Conservation (phyloP, 2,888 invertebrate genomes). For the Pammene aurita region DNA sequence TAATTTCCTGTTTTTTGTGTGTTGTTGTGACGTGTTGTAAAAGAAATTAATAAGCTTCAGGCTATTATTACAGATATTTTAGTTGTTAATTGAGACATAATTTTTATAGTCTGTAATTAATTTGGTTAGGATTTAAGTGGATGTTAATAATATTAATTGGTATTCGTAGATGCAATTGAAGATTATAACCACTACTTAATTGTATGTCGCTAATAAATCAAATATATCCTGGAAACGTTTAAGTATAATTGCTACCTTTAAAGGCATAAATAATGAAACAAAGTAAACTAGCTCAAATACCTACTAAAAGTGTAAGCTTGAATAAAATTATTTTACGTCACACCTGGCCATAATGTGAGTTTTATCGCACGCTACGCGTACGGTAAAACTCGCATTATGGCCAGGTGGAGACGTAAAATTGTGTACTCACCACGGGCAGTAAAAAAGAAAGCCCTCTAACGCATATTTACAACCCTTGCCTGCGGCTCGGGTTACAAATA, state of each 20-base stretch:
- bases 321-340: no score
- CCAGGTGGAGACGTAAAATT: no score
- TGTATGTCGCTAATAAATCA: slow-evolving; percentile 7
- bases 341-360: no score
- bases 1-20: background rate
- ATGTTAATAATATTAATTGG: slow-evolving; percentile 15
- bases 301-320: background rate
- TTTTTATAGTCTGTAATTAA: slow-evolving; percentile 9
- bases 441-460: no score
- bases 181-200: background rate
- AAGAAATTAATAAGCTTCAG: background rate
- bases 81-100: slow-evolving; percentile 4
- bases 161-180: slow-evolving; percentile 11
- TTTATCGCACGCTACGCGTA: no score
- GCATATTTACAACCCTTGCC: no score
- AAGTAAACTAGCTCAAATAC: background rate
- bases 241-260: background rate
- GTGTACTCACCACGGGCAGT: no score
- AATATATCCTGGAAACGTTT: background rate
- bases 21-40: background rate
- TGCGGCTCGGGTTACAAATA: no score
- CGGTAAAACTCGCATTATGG: no score
- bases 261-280: background rate
- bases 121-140: slow-evolving; percentile 2
- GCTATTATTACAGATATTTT: background rate